phyloP scores from a whole-genome alignment of 1,140 invertebrate species.

The Potamilus streckersoni region DNA sequence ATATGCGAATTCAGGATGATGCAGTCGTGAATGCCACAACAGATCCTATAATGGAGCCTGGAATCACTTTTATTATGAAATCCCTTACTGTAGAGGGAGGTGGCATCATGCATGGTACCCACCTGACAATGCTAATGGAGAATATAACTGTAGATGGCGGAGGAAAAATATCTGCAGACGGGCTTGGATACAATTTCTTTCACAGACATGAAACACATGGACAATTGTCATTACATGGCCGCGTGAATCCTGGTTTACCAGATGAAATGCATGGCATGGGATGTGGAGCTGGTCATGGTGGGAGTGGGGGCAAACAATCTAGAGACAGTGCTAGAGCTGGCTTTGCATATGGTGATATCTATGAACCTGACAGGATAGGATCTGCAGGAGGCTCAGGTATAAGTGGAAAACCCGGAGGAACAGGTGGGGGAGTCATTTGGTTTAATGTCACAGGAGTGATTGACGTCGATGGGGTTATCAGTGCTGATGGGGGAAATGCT shows the following conservation, averaged over 20 bases:
- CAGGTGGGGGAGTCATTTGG: slow-evolving; percentile 55
- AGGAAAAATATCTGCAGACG: slow-evolving; percentile 48
- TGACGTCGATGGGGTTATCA: slow-evolving; percentile 53
- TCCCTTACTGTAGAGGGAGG: slow-evolving; percentile 51
- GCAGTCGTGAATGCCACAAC: slow-evolving; percentile 46
- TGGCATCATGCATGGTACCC: slow-evolving; percentile 48
- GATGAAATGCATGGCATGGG: slow-evolving; percentile 25
- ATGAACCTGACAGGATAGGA: slow-evolving; percentile 50
- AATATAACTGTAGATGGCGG: slow-evolving; percentile 56
- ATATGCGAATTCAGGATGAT: slow-evolving; percentile 50
- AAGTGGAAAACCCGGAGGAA: slow-evolving; percentile 33
- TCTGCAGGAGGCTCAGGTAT: slow-evolving; percentile 47
- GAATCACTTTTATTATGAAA: slow-evolving; percentile 43
- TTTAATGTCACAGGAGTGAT: slow-evolving; percentile 58
- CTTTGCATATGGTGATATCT: slow-evolving; percentile 53
- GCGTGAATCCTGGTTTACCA: slow-evolving; percentile 48
- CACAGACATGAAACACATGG: slow-evolving; percentile 46
- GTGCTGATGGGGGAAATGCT: slow-evolving; percentile 46
- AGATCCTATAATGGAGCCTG: slow-evolving; percentile 49
- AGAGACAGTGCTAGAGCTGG: slow-evolving; percentile 30
- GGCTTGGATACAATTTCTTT: slow-evolving; percentile 44
- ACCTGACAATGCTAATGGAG: slow-evolving; percentile 42
- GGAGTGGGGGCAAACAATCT: slow-evolving; percentile 41
- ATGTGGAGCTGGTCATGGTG: slow-evolving; percentile 50
- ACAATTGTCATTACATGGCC: slow-evolving; percentile 41